These are phyloP conservation scores for Melipona beecheii DNA, from an alignment of 2,888 invertebrate genomes.

Conservation along the genomic window DNA sequence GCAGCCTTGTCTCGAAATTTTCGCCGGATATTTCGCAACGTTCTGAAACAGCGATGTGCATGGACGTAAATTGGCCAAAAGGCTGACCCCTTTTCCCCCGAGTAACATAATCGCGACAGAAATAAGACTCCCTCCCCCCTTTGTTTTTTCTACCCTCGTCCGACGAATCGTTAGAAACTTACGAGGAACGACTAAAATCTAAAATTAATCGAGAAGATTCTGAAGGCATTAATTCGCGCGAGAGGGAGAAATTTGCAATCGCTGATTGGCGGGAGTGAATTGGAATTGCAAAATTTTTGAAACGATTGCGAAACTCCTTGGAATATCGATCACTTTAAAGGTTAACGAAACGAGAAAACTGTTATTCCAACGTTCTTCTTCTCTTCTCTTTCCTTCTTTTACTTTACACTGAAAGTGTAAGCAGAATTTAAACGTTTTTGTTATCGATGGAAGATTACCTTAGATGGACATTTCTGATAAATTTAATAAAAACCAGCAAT, in stretches of 20 bases:
- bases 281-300: neutral
- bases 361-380: no score
- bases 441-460: neutral
- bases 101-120: conserved; percentile 19
- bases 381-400: no score
- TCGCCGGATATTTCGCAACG: conserved; percentile 45
- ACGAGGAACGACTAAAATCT: neutral
- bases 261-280: neutral
- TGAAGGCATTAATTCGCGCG: neutral
- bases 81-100: conserved; percentile 39
- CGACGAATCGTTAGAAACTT: neutral
- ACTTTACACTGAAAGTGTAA: no score
- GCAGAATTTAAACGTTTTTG: neutral
- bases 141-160: neutral
- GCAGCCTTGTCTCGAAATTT: conserved; percentile 45
- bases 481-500: no score
- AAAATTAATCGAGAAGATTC: neutral
- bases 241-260: conserved; percentile 18
- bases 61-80: conserved; percentile 15
- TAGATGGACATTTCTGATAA: no score
- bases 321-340: neutral
- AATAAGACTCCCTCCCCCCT: neutral
- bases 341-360: neutral
- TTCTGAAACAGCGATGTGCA: conserved; percentile 28
- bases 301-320: neutral